Evolutionary conservation across 2,888 invertebrate species (phyloP).

Genomic region (Pecten maximus): DNA sequence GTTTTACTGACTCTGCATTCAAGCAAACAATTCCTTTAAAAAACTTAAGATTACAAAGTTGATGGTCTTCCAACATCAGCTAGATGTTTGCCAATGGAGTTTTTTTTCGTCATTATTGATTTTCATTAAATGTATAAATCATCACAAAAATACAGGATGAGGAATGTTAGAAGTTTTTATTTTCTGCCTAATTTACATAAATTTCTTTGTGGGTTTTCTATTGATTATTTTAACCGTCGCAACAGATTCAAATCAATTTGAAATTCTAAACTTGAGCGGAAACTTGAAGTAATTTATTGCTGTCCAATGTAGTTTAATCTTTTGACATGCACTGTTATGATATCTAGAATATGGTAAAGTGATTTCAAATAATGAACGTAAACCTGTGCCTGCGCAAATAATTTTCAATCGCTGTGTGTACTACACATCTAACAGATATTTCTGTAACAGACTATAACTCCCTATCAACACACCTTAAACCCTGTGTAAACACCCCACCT

Average conservation of each 20-base stretch:
- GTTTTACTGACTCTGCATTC: background rate
- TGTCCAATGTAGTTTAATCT: background rate
- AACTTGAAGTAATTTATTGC: background rate
- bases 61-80: background rate
- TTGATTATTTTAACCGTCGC: background rate
- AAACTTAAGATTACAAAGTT: background rate
- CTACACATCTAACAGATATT: no score
- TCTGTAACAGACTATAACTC: no score
- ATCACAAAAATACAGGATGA: background rate
- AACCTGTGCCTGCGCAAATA: no score
- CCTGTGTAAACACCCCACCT: no score
- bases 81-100: background rate
- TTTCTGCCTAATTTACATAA: no score
- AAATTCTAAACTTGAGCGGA: background rate
- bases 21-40: background rate
- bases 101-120: background rate
- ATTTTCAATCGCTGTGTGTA: no score
- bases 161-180: background rate
- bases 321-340: background rate
- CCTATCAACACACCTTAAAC: no score
- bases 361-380: no score
- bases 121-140: background rate
- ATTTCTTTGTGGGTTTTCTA: background rate
- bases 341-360: no score
- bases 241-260: background rate